Conservation (phyloP, 2,113 vertebrate species). For the Axis porcinus region DNA sequence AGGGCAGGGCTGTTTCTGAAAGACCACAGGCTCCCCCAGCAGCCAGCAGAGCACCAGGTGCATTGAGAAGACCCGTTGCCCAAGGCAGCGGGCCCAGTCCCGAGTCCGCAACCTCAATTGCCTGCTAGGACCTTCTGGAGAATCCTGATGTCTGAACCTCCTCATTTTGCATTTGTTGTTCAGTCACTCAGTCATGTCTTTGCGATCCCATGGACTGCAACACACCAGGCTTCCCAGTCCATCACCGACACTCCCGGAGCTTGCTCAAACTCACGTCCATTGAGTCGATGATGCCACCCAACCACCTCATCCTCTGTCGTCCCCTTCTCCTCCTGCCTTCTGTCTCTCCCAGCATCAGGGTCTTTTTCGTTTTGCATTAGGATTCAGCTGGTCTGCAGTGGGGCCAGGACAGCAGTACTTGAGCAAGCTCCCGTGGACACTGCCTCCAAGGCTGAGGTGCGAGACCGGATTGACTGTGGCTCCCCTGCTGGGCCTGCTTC, state of each 20-base stretch:
- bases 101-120: rapidly evolving
- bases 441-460: no score
- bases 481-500: no score
- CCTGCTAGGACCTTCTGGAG: background rate
- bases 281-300: background rate
- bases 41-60: background rate
- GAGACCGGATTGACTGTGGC: rapidly evolving
- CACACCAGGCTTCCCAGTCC: background rate
- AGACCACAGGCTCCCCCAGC: background rate
- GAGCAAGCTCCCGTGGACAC: background rate
- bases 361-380: background rate
- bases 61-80: rapidly evolving
- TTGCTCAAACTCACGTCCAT: background rate
- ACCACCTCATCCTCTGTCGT: background rate
- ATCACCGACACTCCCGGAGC: background rate
- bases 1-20: background rate
- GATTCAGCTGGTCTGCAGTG: no score
- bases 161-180: background rate
- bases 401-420: background rate
- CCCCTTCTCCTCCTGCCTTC: background rate
- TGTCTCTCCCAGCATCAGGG: background rate
- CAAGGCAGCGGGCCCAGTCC: rapidly evolving
- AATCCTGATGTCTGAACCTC: background rate
- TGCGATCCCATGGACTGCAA: background rate
- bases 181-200: background rate